Evolutionary conservation across 2,797 vertebrate species (phyloP).

Genomic region (Manis pentadactyla): DNA sequence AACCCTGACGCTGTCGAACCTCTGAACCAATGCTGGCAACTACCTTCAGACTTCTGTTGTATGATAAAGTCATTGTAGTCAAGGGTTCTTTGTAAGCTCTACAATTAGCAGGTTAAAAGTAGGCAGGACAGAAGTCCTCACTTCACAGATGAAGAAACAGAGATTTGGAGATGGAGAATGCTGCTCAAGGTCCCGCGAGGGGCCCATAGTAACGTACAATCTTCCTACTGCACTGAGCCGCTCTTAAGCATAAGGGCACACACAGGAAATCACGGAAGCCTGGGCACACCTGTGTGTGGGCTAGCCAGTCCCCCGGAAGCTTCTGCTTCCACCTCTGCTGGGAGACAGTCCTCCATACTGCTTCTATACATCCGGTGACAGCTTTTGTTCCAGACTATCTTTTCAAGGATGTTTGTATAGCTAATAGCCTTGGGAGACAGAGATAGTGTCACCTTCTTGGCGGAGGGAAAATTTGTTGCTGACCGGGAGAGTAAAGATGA

Average conservation of each 20-base stretch:
- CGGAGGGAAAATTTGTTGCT: background rate
- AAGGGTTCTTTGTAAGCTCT: background rate
- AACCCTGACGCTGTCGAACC: background rate
- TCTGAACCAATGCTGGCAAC: background rate
- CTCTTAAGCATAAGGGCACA: background rate
- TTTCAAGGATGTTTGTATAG: background rate
- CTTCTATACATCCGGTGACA: background rate
- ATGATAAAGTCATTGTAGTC: background rate
- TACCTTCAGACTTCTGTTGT: background rate
- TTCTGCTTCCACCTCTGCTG: background rate
- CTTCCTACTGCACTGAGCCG: background rate
- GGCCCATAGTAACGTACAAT: fast-evolving
- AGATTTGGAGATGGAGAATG: background rate
- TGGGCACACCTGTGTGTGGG: background rate
- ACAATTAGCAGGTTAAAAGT: background rate
- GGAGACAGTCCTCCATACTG: background rate
- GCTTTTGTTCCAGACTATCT: background rate
- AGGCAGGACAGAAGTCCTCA: background rate
- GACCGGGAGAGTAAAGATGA: background rate
- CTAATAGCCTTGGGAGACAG: background rate
- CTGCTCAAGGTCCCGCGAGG: background rate
- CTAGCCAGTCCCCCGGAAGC: background rate
- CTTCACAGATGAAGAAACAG: slow-evolving; percentile 23
- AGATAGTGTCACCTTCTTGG: background rate
- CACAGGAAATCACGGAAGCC: background rate